A percentile compares a stretch with the other conserved stretches of the same genome.
phyloP scores from a whole-genome alignment of 2,113 vertebrate species.

The Takifugu flavidus region DNA sequence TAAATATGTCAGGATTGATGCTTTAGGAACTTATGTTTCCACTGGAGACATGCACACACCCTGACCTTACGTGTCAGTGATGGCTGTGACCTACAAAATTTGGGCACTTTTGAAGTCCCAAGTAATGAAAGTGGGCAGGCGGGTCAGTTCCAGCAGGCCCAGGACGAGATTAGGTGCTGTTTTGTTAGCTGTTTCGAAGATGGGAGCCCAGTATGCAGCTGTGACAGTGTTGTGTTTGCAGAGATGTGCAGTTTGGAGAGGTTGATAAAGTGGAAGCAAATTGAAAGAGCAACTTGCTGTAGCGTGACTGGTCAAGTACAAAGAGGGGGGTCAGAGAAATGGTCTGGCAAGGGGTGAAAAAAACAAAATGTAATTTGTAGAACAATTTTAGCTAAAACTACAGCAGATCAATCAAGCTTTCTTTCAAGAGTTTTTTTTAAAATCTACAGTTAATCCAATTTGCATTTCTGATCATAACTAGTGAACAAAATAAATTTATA shows the following conservation, averaged over 20 bases:
- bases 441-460: too few species aligned
- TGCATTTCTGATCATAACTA: too few species aligned
- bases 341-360: slow-evolving; percentile 1
- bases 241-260: slow-evolving; percentile 53
- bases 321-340: slow-evolving; percentile 27
- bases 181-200: slow-evolving; percentile 51
- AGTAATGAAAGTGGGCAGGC: slow-evolving; percentile 60
- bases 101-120: slow-evolving; percentile 60
- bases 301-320: slow-evolving; percentile 60
- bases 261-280: slow-evolving; percentile 72
- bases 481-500: too few species aligned
- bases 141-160: slow-evolving; percentile 34
- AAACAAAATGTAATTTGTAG: slow-evolving; percentile 14
- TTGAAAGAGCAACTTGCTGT: slow-evolving; percentile 68
- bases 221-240: slow-evolving; percentile 53
- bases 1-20: background rate
- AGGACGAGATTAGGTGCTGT: slow-evolving; percentile 62
- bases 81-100: slow-evolving; percentile 51
- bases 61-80: slow-evolving; percentile 23
- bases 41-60: slow-evolving; percentile 6
- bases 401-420: too few species aligned
- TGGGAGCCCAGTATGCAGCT: slow-evolving; percentile 42
- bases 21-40: background rate
- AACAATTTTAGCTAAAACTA: background rate
- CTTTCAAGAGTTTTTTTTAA: too few species aligned